phyloP scores from a whole-genome alignment of 2,113 vertebrate species.

The Craseonycteris thonglongyai region DNA sequence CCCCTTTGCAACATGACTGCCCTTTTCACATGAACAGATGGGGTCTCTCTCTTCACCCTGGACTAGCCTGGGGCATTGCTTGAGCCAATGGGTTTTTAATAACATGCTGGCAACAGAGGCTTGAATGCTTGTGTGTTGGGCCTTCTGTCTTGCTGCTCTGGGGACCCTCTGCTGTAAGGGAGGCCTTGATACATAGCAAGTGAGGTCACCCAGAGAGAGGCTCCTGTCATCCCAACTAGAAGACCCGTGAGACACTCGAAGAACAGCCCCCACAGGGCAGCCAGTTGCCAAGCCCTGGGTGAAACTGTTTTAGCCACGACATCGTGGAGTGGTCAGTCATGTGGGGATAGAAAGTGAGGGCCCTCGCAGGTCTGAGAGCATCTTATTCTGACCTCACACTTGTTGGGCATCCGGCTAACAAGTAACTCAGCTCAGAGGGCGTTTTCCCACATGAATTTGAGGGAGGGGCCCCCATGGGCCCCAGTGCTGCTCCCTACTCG shows the following conservation, averaged over 20 bases:
- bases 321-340: not conserved
- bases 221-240: not conserved
- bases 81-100: not conserved
- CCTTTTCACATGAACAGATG: not conserved
- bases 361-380: not conserved
- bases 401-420: not conserved
- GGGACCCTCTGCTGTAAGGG: not conserved
- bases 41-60: not conserved
- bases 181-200: not conserved
- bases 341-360: fast-evolving
- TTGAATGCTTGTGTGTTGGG: not conserved
- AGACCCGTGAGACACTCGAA: fast-evolving
- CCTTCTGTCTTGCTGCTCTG: not conserved
- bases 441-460: not conserved
- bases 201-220: not conserved
- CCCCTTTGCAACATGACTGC: not conserved
- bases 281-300: not conserved
- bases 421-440: fast-evolving
- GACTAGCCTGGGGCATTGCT: not conserved
- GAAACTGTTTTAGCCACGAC: not conserved
- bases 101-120: not conserved
- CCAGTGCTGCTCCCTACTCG: too few species aligned
- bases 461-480: not conserved
- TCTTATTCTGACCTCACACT: not conserved
- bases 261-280: not conserved